Base-by-base conservation (phyloP, 2,888 invertebrate species). In the Furcula furcula region DNA sequence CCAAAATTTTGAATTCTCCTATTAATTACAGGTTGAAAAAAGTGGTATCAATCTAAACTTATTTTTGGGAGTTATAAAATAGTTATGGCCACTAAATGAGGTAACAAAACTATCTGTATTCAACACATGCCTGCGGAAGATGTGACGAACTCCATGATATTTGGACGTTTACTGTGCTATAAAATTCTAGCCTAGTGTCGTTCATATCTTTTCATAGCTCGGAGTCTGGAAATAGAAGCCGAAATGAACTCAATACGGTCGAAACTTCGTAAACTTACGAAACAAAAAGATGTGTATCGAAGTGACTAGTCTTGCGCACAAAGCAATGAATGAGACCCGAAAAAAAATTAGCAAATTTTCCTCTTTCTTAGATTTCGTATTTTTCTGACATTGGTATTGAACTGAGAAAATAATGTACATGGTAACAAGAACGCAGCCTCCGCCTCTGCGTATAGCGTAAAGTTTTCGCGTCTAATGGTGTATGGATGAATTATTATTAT, bases 401-500 rank as follows among this genome's bases (percentile, higher is more conserved):
- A 31, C 31, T 40, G 31, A 37, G 37, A 46, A 29, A 48, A 32
- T 37, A 13, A 40, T 14, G 29, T 26, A 42, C 23, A 42, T 39
- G 49, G 43, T 57, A 56, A 41, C 23, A 14, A 36, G 31, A 46
- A 34, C 37, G 48, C 30, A 34, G 52, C 34, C 34, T 39, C 35
- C 36, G 31, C 13, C 29, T 46, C 43, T 39, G 43, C 40, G 34
- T 35, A 7, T n/a, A n/a, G n/a, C 35, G 46, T 36, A 46, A 72
- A 75, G 60, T 70, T 68, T 62, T 51, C 63, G 61, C 59, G 75
- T 61, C 64, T 72, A 75, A 67, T 76, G 72, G 71, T 63, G 64
- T 63, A 67, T 73, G 72, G 63, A 75, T 64, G 77, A 76, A 74
- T 72, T 77, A 77, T 76, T 67, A 66, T 67, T 48, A 62, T 71